Percentiles rank a stretch among this genome's conserved stretches.
These are phyloP conservation scores for Listronotus bonariensis DNA, from an alignment of 1,140 invertebrate genomes.

Conservation along the genomic window DNA sequence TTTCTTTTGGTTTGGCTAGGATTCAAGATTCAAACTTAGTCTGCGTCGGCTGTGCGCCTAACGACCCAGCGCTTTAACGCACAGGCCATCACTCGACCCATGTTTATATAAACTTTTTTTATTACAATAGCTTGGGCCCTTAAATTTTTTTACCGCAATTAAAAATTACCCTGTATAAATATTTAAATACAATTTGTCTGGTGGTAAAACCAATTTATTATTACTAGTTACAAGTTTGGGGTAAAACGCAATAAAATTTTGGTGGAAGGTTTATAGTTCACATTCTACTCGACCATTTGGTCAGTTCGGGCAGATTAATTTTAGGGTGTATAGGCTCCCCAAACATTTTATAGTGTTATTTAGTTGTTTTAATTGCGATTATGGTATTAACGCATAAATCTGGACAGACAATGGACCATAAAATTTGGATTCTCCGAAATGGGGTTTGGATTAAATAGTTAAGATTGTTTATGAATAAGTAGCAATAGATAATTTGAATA, in stretches of 20 bases:
- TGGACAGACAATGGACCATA: constrained; percentile 21
- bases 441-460: neutral
- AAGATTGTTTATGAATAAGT: constrained; percentile 2
- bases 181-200: no score
- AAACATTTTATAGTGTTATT: constrained; percentile 36
- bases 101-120: no score
- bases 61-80: no score
- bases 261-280: constrained; percentile 33
- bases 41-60: no score
- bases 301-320: constrained; percentile 31
- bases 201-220: constrained; percentile 13
- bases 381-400: constrained; percentile 28
- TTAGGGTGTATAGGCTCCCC: constrained; percentile 17
- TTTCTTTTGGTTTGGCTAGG: no score
- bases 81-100: no score
- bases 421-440: constrained; percentile 18
- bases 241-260: constrained; percentile 23
- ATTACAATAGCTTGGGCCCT: no score
- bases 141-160: no score
- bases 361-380: constrained; percentile 34
- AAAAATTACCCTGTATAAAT: no score
- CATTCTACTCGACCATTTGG: constrained; percentile 32
- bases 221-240: constrained; percentile 14
- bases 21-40: no score
- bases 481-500: no score